These are phyloP conservation scores for Meghimatium bilineatum DNA, from an alignment of 2,888 invertebrate species.

Conservation along the genomic window DNA sequence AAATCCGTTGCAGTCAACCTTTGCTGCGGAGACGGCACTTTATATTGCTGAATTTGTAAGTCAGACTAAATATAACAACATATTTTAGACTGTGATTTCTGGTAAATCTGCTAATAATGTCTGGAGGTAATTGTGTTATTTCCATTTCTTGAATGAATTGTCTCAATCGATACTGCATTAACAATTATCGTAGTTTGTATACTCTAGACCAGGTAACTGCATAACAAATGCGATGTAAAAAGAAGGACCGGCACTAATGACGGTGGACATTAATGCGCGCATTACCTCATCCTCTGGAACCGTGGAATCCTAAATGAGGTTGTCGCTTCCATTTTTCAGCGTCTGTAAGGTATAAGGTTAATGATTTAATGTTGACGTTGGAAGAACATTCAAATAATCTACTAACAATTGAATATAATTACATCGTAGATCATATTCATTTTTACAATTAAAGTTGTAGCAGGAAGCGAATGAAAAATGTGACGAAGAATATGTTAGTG, in stretches of 20 bases:
- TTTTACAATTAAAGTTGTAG: background rate
- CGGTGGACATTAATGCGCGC: background rate
- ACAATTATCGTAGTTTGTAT: background rate
- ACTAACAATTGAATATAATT: background rate
- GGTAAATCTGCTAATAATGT: background rate
- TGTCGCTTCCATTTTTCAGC: conserved; percentile 28
- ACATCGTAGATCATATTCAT: background rate
- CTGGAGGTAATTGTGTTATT: background rate
- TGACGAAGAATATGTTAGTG: background rate
- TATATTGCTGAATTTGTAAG: too few relatives aligned
- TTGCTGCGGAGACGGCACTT: too few relatives aligned
- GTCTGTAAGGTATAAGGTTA: background rate
- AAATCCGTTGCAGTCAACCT: too few relatives aligned
- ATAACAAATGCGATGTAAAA: background rate
- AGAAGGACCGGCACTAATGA: background rate
- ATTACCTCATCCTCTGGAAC: conserved; percentile 27
- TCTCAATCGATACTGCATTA: background rate
- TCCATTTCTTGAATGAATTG: background rate
- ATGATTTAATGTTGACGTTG: background rate
- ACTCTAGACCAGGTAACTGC: background rate
- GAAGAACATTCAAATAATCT: background rate
- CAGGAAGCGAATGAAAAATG: background rate
- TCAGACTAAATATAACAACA: too few relatives aligned
- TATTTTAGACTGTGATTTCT: background rate
- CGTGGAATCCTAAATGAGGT: conserved; percentile 33